A percentile compares a stretch with the other conserved stretches of the same genome.
These are phyloP conservation scores for Calephelis perditalis DNA, from an alignment of 2,888 invertebrate species.

Conservation along the genomic window DNA sequence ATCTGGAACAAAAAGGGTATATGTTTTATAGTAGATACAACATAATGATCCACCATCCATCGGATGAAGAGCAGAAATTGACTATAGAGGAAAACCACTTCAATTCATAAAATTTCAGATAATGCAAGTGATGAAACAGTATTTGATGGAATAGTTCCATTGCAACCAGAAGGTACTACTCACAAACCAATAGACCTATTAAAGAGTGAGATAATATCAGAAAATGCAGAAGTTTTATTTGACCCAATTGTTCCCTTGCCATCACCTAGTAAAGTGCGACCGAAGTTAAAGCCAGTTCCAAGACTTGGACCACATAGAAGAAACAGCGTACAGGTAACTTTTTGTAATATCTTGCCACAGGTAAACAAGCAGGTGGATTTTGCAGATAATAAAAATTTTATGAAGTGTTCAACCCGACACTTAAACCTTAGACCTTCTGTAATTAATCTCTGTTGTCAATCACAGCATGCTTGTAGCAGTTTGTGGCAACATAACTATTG, in stretches of 20 bases:
- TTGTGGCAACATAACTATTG: too few species aligned
- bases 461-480: too few species aligned
- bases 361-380: too few species aligned
- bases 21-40: too few species aligned
- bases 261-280: slow-evolving; percentile 80
- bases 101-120: slow-evolving; percentile 46
- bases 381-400: too few species aligned
- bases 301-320: slow-evolving; percentile 80
- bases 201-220: slow-evolving; percentile 66
- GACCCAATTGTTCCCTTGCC: slow-evolving; percentile 74
- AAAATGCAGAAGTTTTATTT: slow-evolving; percentile 65
- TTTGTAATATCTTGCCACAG: not conserved
- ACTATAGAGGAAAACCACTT: not conserved
- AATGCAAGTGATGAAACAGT: slow-evolving; percentile 36
- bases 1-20: too few species aligned
- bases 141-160: slow-evolving; percentile 66
- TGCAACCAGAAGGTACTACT: slow-evolving; percentile 42
- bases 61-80: too few species aligned
- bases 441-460: too few species aligned
- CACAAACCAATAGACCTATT: slow-evolving; percentile 57
- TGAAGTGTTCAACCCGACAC: too few species aligned
- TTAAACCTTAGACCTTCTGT: too few species aligned
- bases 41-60: too few species aligned
- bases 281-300: slow-evolving; percentile 83
- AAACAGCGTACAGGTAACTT: slow-evolving; percentile 78